phyloP scores from a whole-genome alignment of 2,113 vertebrate genomes.

The Myotis brandtii region DNA sequence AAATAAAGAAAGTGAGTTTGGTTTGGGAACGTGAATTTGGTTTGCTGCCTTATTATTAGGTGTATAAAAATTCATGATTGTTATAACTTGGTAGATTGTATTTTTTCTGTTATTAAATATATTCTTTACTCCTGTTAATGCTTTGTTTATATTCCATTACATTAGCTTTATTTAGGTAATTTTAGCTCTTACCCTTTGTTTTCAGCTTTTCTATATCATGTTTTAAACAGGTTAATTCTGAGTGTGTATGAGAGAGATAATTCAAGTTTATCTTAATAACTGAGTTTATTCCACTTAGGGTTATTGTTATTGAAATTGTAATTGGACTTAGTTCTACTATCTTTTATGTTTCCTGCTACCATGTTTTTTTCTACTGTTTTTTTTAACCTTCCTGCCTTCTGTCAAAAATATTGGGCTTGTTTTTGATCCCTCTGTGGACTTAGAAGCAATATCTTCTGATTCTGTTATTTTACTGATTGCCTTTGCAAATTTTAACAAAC shows the following conservation, averaged over 20 bases:
- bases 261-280: not conserved
- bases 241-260: not conserved
- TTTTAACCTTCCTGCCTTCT: not conserved
- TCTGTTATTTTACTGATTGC: not conserved
- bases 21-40: not conserved
- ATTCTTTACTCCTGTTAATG: not conserved
- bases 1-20: conserved; percentile 23
- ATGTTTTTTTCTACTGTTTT: not conserved
- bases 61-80: not conserved
- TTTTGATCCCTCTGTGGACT: not conserved
- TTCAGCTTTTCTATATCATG: not conserved
- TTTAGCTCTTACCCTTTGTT: not conserved
- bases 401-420: not conserved
- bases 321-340: not conserved
- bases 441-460: not conserved
- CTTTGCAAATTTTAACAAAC: not conserved
- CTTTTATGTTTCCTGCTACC: not conserved
- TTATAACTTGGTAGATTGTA: not conserved
- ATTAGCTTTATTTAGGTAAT: not conserved
- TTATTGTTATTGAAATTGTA: not conserved
- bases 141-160: not conserved
- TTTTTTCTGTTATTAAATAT: not conserved
- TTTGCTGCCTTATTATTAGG: not conserved
- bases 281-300: not conserved
- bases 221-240: not conserved